Evolutionary conservation across 2,888 invertebrate genomes (phyloP), one percentile per base, ranked within the genome.

Genomic region (Drosophila cyrtoloma): DNA sequence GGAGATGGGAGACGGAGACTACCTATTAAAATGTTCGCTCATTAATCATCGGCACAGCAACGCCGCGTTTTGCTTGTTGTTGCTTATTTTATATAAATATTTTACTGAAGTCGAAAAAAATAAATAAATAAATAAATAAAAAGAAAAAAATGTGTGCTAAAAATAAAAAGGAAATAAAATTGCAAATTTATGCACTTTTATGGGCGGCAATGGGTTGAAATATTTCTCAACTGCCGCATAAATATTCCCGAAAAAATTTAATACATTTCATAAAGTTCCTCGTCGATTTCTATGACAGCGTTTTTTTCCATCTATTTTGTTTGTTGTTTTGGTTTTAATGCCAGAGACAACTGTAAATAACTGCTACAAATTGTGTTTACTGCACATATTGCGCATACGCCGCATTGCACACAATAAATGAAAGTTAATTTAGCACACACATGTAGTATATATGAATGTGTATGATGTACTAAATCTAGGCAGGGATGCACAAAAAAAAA

Each of bases 21-120:
- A 82, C 89, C 90, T 90, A 88, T 88, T 88, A 88, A 88, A 90
- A 88, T 90, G 82, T 84, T 74, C 84, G 79, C 84, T 90, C 87
- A 88, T 88, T 88, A 88, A 88, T 88, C 87, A 88, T 88, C 82
- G 79, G 75, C 79, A 58, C 75, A 62, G 82, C 39, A 63, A 61
- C 63, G 71, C 44, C 67, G 68, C 67, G 32, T 56, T 62, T 42
- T 57, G 60, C 47, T 65, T 63, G 60, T 71, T 76, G 68, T 87
- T 81, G 70, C 71, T 73, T 84, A 76, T 84, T 86, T 77, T 70
- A 69, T 77, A 81, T 72, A 81, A 75, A 80, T 78, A 81, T 81
- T 75, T 81, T 52, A 75, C 64, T 35, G 52, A 52, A 76, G 65
- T 51, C 64, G 44, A 58, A 61, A 69, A 50, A 9, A 39, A 53